These are phyloP conservation scores for Panurus biarmicus DNA, from an alignment of 2,113 vertebrate species.

Conservation along the genomic window DNA sequence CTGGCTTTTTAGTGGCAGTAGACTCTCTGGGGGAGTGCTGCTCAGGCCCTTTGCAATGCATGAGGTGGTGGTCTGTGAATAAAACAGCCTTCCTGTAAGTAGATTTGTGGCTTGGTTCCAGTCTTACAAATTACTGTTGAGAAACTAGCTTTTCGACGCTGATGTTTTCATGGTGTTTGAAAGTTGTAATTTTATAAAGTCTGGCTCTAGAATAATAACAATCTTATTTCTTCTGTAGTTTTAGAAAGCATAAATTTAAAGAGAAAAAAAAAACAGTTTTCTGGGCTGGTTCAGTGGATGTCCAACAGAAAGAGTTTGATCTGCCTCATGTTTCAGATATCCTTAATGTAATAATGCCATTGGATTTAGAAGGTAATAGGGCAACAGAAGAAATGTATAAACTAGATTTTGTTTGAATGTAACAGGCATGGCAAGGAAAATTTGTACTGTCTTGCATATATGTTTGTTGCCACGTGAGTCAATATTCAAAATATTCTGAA, in stretches of 20 bases:
- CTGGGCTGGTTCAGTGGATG: background rate
- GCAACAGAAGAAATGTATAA: background rate
- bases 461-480: background rate
- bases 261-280: background rate
- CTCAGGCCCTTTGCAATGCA: background rate
- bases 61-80: background rate
- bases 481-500: background rate
- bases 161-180: background rate
- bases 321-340: background rate
- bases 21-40: background rate
- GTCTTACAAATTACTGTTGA: background rate
- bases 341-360: background rate
- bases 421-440: background rate
- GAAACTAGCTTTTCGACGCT: background rate
- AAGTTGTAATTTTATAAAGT: background rate
- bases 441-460: accelerated
- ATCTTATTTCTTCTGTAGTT: background rate
- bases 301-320: background rate
- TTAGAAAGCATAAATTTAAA: background rate
- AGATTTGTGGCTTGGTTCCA: background rate
- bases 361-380: background rate
- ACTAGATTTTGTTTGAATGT: background rate
- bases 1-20: background rate
- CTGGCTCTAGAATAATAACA: background rate
- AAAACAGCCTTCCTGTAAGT: background rate